Percentiles rank a stretch among this genome's conserved stretches.
These are phyloP conservation scores for Xenopus borealis DNA, from an alignment of 2,113 vertebrate genomes.

Conservation along the genomic window DNA sequence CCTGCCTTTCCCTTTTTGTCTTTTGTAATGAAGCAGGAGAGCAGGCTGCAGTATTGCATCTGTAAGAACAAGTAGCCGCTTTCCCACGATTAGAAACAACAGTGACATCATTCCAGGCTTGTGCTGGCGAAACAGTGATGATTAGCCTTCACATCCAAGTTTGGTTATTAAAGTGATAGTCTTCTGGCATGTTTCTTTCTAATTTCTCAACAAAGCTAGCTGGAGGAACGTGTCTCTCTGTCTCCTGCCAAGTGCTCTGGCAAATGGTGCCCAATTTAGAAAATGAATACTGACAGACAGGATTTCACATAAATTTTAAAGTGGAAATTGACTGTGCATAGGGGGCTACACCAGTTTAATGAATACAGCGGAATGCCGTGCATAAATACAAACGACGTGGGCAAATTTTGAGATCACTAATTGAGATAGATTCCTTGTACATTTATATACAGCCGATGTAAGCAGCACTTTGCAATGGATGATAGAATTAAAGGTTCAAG, in stretches of 20 bases:
- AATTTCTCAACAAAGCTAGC: conserved; percentile 6
- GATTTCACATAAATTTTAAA: background rate
- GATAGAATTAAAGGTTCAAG: too few species aligned
- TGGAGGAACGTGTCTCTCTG: background rate
- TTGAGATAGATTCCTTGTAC: too few species aligned
- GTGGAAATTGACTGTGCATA: background rate
- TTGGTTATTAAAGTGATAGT: conserved; percentile 6
- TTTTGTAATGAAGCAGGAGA: too few species aligned
- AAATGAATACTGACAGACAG: background rate
- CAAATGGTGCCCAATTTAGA: background rate
- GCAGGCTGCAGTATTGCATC: too few species aligned
- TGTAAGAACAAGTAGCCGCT: too few species aligned
- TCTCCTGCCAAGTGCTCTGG: conserved; percentile 17
- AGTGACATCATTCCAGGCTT: background rate
- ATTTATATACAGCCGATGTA: too few species aligned
- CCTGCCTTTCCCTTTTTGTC: too few species aligned
- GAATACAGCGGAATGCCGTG: too few species aligned
- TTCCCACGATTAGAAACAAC: background rate
- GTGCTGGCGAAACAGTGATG: background rate
- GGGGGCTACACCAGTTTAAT: too few species aligned
- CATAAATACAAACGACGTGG: too few species aligned
- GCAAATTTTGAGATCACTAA: too few species aligned
- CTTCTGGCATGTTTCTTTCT: background rate
- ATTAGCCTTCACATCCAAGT: background rate
- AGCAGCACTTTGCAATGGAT: too few species aligned